Evolutionary conservation across 1,140 invertebrate genomes (phyloP).

Genomic region (Trichoplusia ni): DNA sequence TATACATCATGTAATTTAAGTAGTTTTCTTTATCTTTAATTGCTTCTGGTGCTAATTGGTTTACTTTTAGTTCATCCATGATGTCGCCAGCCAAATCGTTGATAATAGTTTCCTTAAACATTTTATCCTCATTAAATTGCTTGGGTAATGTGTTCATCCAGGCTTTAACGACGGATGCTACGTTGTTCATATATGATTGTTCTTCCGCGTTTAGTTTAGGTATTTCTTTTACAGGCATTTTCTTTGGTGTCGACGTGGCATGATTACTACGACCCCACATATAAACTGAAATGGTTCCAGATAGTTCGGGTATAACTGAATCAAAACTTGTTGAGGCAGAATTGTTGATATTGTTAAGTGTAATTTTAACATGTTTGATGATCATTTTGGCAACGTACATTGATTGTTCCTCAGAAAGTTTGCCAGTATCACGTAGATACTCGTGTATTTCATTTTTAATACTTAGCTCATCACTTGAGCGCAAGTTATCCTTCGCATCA

Average conservation of each 20-base stretch:
- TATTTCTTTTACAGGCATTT: constrained; percentile 32
- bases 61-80: constrained; percentile 49
- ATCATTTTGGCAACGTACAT: neutral
- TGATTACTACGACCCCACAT: constrained; percentile 21
- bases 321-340: neutral
- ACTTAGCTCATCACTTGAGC: neutral
- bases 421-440: neutral
- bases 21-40: constrained; percentile 40
- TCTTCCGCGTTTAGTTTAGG: constrained; percentile 39
- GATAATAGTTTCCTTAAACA: constrained; percentile 40
- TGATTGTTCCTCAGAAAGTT: constrained; percentile 1
- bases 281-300: constrained; percentile 25
- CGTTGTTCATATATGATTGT: constrained; percentile 38
- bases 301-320: neutral
- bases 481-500: neutral
- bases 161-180: constrained; percentile 35
- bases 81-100: constrained; percentile 52
- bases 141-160: constrained; percentile 51
- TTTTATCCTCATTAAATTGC: constrained; percentile 33
- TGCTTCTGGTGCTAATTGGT: constrained; percentile 36
- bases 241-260: constrained; percentile 40
- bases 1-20: constrained; percentile 39
- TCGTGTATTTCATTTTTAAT: constrained; percentile 19
- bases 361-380: neutral
- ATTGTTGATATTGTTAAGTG: neutral